Percentiles rank a stretch among this genome's conserved stretches.
Evolutionary conservation across 1,140 invertebrate genomes (phyloP).

Genomic region (Nomia melanderi): DNA sequence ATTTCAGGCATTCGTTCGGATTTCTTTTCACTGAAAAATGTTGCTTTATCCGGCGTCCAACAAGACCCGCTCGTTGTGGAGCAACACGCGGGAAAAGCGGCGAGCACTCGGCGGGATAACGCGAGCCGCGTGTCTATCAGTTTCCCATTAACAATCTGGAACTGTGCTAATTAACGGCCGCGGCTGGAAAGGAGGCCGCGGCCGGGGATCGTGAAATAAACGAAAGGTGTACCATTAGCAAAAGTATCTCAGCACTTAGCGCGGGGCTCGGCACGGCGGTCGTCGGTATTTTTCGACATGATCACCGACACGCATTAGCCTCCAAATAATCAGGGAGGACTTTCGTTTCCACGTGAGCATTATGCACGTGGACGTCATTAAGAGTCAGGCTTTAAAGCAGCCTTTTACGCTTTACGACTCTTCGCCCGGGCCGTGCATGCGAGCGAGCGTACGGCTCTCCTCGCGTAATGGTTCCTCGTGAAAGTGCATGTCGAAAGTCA

Average conservation of each 20-base stretch:
- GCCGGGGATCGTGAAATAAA: conserved; percentile 31
- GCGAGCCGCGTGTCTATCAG: neutral
- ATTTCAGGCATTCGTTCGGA: too few species aligned
- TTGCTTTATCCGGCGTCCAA: too few species aligned
- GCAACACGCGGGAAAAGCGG: too few species aligned
- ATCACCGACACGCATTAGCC: conserved; percentile 55
- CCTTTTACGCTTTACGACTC: conserved; percentile 71
- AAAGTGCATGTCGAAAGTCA: conserved; percentile 34
- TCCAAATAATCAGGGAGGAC: conserved; percentile 52
- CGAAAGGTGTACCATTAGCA: conserved; percentile 39
- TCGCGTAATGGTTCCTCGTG: conserved; percentile 54
- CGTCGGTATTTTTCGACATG: conserved; percentile 47
- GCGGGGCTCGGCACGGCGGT: neutral
- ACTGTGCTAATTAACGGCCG: conserved; percentile 12
- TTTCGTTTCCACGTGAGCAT: conserved; percentile 67
- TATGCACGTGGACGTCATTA: conserved; percentile 69
- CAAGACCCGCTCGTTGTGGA: too few species aligned
- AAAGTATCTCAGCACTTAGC: conserved; percentile 43
- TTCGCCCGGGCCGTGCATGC: conserved; percentile 41
- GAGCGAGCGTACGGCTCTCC: conserved; percentile 34
- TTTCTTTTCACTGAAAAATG: too few species aligned
- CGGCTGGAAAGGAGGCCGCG: neutral
- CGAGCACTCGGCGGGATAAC: too few species aligned
- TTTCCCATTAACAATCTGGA: conserved; percentile 15
- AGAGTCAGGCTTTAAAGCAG: conserved; percentile 68